These are phyloP conservation scores for Helostoma temminkii DNA, from an alignment of 2,797 vertebrate genomes.

Conservation along the genomic window DNA sequence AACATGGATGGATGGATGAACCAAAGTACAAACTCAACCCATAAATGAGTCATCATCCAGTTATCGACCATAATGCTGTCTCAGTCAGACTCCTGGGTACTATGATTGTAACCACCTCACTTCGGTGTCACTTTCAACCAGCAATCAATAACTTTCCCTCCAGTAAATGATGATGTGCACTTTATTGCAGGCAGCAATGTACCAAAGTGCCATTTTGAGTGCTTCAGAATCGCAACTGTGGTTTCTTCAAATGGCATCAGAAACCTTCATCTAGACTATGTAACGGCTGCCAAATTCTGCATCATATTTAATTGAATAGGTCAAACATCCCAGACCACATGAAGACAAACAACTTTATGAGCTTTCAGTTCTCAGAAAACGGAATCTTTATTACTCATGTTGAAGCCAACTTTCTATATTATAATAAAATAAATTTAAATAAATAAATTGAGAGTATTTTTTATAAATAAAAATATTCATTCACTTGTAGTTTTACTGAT, in stretches of 20 bases:
- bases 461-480: neutral
- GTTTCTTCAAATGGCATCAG: slow-evolving; percentile 16
- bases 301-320: neutral
- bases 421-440: too few species aligned
- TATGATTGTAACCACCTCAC: neutral
- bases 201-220: slow-evolving; percentile 10
- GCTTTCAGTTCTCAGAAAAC: too few species aligned
- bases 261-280: slow-evolving; percentile 1
- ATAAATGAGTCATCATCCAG: slow-evolving; percentile 7
- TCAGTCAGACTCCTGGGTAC: neutral
- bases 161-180: slow-evolving; percentile 3
- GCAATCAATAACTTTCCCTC: slow-evolving; percentile 34
- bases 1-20: neutral
- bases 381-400: too few species aligned
- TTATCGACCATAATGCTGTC: neutral
- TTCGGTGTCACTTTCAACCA: slow-evolving; percentile 29
- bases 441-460: neutral
- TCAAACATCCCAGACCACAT: neutral
- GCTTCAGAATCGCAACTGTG: slow-evolving; percentile 1
- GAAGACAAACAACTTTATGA: too few species aligned
- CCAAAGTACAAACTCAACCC: neutral
- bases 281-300: slow-evolving; percentile 6
- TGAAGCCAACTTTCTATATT: too few species aligned
- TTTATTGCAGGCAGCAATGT: slow-evolving; percentile 24
- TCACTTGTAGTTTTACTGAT: too few species aligned